A percentile compares a stretch with the other conserved stretches of the same genome.
Evolutionary conservation across 2,797 vertebrate genomes (phyloP).

Genomic region (Brachyrhaphis roseni): DNA sequence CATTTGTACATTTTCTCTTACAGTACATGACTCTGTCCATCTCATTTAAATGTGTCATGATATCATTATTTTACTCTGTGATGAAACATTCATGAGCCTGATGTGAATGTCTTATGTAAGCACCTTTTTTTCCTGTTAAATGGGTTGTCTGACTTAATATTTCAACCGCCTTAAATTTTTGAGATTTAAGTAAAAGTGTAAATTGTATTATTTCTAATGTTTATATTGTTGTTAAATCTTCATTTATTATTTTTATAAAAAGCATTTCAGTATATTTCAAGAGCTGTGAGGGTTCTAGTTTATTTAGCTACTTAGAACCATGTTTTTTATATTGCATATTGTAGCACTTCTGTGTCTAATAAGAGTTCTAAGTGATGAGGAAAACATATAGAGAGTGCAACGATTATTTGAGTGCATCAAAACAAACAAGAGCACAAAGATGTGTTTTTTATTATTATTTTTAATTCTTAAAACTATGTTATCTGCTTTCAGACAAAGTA

Average conservation of each 20-base stretch:
- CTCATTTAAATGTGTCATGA: slow-evolving; percentile 44
- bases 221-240: slow-evolving; percentile 79
- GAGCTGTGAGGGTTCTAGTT: slow-evolving; percentile 83
- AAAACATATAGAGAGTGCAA: slow-evolving; percentile 77
- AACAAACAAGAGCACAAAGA: slow-evolving; percentile 88
- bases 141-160: slow-evolving; percentile 80
- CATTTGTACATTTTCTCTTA: slow-evolving; percentile 37
- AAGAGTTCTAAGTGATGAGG: slow-evolving; percentile 78
- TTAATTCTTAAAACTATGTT: slow-evolving; percentile 84
- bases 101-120: slow-evolving; percentile 69
- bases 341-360: slow-evolving; percentile 87
- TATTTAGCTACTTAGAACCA: slow-evolving; percentile 80
- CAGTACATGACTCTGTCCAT: slow-evolving; percentile 31
- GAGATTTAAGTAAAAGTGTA: slow-evolving; percentile 81
- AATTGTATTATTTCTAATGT: slow-evolving; percentile 77
- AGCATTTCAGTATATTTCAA: slow-evolving; percentile 80
- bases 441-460: slow-evolving; percentile 76
- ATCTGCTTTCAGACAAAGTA: slow-evolving; percentile 87
- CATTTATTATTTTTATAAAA: slow-evolving; percentile 80
- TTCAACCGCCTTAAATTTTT: slow-evolving; percentile 88
- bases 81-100: slow-evolving; percentile 73
- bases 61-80: slow-evolving; percentile 54
- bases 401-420: slow-evolving; percentile 81
- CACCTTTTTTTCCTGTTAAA: slow-evolving; percentile 72
- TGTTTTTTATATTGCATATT: slow-evolving; percentile 87